Base-by-base conservation (phyloP, 2,888 invertebrate genomes). In the Neoitamus cyanurus region DNA sequence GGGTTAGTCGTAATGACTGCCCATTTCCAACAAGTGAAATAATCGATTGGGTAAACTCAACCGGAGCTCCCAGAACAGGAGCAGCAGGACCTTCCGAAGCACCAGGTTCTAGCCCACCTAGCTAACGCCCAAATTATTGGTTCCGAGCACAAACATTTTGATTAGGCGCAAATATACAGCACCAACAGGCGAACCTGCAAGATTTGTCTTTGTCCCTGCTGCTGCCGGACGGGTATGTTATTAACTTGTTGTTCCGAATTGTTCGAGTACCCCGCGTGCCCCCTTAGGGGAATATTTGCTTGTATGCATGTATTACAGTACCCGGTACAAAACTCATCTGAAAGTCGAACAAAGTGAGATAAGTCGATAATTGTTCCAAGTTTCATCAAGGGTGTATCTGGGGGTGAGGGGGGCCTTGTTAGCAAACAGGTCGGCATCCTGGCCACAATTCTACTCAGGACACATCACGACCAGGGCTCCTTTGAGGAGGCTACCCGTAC, bases 301-400 rank as follows among this genome's bases (percentile, higher is more conserved):
- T 70, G 34, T n/a, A 70, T 70, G 34, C 70, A 31, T 30, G 31
- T 70, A 70, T 70, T 70, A 31, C 70, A 31, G n/a, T 7, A 70
- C 31, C 30, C 70, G 6, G 34, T 30, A 70, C 31, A 70, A 70
- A 42, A 42, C 42, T 11, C 36, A 73, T 15, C 36, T 37, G 78
- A 34, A 15, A 48, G n/a, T 31, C 13, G 30, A 46, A 78, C 34
- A 34, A 78, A 30, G 58, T 30, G 20, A 78, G 46, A 78, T 78
- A 42, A 78, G 48, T 78, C 34, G 78, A 78, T 48, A 78, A 78
- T 78, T 78, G 78, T 78, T 78, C 48, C 31, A 78, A 78, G 48
- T 48, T 78, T 58, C 78, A 78, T 78, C 78, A 48, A 34, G 31
- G 13, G 20, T 46, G 42, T 37, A 28, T 75, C 25, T 20, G 4